These are phyloP conservation scores for Dromius quadrimaculatus DNA, from an alignment of 2,888 invertebrate genomes.

Conservation along the genomic window DNA sequence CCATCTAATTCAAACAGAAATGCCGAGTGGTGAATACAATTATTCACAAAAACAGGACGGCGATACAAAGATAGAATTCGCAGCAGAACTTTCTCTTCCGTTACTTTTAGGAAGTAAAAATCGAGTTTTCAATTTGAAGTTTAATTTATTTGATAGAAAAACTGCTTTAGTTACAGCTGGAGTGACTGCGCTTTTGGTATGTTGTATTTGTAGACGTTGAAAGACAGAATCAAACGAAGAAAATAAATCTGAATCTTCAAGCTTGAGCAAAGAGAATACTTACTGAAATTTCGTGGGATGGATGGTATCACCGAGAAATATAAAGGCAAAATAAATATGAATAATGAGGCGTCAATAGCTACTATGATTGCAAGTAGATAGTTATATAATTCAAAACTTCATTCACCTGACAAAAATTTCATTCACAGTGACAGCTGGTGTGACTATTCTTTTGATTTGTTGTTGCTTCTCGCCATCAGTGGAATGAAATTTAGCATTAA, in stretches of 20 bases:
- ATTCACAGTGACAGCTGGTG: slow-evolving; percentile 2
- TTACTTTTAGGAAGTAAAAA: background rate
- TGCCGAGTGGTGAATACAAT: background rate
- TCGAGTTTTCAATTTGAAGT: background rate
- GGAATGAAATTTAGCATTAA: no score
- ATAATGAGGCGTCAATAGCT: no score
- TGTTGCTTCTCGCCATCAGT: no score
- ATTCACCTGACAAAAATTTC: background rate
- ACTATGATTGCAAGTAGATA: background rate
- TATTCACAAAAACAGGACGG: background rate
- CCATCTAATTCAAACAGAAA: background rate
- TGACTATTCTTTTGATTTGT: background rate
- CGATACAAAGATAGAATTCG: background rate
- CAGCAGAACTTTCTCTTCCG: background rate
- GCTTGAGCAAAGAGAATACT: no score
- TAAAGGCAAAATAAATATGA: no score
- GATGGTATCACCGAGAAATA: no score
- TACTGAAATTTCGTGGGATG: no score
- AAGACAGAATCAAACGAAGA: no score
- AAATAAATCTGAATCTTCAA: no score
- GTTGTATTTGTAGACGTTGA: background rate
- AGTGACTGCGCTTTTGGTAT: background rate
- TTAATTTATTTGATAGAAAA: background rate
- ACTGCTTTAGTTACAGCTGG: background rate
- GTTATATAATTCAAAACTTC: background rate